phyloP scores from a whole-genome alignment of 64 coral and sea anemone genomes.

The Actinia tenebrosa region DNA sequence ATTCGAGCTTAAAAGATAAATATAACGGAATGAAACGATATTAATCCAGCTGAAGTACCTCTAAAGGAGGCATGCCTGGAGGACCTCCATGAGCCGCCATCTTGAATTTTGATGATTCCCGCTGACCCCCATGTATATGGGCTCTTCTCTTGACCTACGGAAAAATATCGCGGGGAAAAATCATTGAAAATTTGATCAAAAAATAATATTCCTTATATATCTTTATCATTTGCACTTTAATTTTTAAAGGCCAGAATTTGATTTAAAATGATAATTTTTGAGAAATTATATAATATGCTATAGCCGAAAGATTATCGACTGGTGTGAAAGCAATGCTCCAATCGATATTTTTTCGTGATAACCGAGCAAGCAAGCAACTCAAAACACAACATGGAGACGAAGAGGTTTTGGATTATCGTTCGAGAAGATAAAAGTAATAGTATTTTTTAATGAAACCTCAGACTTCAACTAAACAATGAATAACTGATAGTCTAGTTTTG shows the following conservation, averaged over 20 bases:
- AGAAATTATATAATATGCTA: not conserved
- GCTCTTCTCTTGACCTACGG: not conserved
- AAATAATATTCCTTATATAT: too few relatives aligned
- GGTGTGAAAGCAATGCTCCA: not conserved
- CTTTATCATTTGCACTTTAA: too few relatives aligned
- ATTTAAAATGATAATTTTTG: too few relatives aligned
- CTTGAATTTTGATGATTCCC: not conserved
- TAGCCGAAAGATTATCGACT: not conserved
- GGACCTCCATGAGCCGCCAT: constrained; percentile 15
- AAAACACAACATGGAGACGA: constrained; percentile 8
- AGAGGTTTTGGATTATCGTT: constrained; percentile 43
- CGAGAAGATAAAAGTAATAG: constrained; percentile 17
- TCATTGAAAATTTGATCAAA: too few relatives aligned
- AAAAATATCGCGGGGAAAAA: too few relatives aligned
- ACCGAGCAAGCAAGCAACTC: not conserved
- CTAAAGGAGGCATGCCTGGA: not conserved
- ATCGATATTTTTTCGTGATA: not conserved
- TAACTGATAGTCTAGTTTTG: not conserved
- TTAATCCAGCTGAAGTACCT: not conserved
- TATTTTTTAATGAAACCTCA: not conserved
- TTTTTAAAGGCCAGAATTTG: too few relatives aligned
- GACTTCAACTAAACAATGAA: not conserved
- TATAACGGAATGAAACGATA: too few relatives aligned
- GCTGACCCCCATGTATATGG: not conserved
- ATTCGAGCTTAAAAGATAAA: not conserved